Conservation (phyloP, 2,113 vertebrate genomes). For the Mobula birostris region DNA sequence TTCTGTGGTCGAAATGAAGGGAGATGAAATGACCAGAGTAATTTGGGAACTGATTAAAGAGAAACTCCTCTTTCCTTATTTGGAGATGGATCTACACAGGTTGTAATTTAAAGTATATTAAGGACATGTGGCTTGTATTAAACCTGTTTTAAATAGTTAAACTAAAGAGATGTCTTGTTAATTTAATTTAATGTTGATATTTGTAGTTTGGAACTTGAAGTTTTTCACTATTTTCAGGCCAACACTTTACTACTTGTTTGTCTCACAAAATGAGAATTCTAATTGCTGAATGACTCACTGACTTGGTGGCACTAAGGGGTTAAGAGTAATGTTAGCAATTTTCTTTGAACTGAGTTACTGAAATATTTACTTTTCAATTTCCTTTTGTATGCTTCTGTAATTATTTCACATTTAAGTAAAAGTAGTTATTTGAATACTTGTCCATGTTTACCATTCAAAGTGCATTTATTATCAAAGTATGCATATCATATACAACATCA, state of each 20-base stretch:
- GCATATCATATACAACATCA: too few relatives aligned
- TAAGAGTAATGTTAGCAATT: background rate
- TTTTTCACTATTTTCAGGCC: background rate
- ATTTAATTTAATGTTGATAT: background rate
- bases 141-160: background rate
- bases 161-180: background rate
- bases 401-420: background rate
- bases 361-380: background rate
- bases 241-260: too few relatives aligned
- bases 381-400: background rate
- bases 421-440: background rate
- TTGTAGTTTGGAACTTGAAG: background rate
- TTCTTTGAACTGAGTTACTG: background rate
- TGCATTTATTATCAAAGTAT: too few relatives aligned
- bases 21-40: constrained; percentile 95
- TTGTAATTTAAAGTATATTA: constrained; percentile 47
- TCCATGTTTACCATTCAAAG: background rate
- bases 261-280: background rate
- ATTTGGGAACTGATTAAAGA: constrained; percentile 98
- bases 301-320: background rate
- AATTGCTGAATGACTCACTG: background rate
- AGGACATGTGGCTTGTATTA: background rate
- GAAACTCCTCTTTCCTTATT: constrained; percentile 88
- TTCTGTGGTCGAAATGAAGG: constrained; percentile 95
- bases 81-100: constrained; percentile 93